Evolutionary conservation across 2,888 invertebrate genomes (phyloP).

Genomic region (Argyresthia goedartella): DNA sequence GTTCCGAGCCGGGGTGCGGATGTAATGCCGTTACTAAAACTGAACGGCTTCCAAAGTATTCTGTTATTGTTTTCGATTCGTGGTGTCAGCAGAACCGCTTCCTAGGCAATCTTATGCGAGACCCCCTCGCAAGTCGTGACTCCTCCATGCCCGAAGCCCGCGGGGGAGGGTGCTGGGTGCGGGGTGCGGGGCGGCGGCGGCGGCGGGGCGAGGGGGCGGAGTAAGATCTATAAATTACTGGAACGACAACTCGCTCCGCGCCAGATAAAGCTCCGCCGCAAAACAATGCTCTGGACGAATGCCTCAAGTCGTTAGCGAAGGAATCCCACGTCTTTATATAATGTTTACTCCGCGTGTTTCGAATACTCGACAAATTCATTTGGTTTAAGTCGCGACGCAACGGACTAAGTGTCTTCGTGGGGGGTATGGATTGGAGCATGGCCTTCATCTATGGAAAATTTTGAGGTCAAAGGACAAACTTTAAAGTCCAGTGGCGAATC

Average conservation of each 20-base stretch:
- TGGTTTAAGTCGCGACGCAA: too few species aligned
- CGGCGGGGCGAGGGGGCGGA: slow-evolving; percentile 48
- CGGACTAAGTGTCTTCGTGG: too few species aligned
- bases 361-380: too few species aligned
- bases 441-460: too few species aligned
- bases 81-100: slow-evolving; percentile 3
- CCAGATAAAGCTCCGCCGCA: slow-evolving; percentile 64
- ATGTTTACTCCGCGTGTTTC: slow-evolving; percentile 32
- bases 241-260: slow-evolving; percentile 64
- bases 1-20: not conserved
- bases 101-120: not conserved
- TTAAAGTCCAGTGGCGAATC: too few species aligned
- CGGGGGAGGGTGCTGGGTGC: too few species aligned
- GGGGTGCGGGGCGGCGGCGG: slow-evolving; percentile 16
- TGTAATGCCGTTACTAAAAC: not conserved
- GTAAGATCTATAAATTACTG: slow-evolving; percentile 65
- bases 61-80: too few species aligned
- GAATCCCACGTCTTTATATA: slow-evolving; percentile 57
- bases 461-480: too few species aligned
- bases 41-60: too few species aligned
- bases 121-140: too few species aligned
- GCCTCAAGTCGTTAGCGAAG: slow-evolving; percentile 49
- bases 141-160: too few species aligned
- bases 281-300: slow-evolving; percentile 61
- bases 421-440: too few species aligned